Conservation (phyloP, 2,113 vertebrate genomes). For the Bubalus kerabau region DNA sequence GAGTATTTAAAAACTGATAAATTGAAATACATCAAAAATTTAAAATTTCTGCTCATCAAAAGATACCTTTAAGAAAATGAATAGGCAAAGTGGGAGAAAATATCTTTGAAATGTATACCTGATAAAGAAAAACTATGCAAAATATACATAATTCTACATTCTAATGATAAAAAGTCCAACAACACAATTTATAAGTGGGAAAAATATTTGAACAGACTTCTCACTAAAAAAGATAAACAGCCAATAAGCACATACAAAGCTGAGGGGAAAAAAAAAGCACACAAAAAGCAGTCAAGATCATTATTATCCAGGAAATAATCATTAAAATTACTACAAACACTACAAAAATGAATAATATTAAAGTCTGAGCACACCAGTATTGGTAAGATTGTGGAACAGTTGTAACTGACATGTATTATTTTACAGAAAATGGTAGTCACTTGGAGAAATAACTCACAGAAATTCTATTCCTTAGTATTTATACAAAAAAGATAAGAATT, state of each 20-base stretch:
- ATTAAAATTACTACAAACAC: neutral
- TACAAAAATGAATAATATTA: neutral
- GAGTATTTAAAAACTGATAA: neutral
- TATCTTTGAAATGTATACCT: neutral
- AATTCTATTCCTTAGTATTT: neutral
- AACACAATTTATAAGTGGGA: neutral
- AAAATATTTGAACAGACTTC: neutral
- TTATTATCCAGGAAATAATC: neutral
- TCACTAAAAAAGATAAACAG: neutral
- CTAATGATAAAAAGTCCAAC: neutral
- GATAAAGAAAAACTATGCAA: neutral
- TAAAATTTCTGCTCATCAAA: neutral
- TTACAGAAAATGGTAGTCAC: neutral
- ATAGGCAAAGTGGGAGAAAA: neutral
- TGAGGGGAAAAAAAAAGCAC: neutral
- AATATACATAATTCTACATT: neutral
- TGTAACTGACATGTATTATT: neutral
- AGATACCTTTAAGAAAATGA: neutral
- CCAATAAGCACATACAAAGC: neutral
- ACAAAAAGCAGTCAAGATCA: neutral
- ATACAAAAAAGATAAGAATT: neutral
- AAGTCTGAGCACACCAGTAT: neutral
- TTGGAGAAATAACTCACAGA: neutral
- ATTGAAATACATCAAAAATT: neutral
- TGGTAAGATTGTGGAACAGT: neutral